phyloP scores from a whole-genome alignment of 2,797 vertebrate species.

The Orientallactaga sibirica region DNA sequence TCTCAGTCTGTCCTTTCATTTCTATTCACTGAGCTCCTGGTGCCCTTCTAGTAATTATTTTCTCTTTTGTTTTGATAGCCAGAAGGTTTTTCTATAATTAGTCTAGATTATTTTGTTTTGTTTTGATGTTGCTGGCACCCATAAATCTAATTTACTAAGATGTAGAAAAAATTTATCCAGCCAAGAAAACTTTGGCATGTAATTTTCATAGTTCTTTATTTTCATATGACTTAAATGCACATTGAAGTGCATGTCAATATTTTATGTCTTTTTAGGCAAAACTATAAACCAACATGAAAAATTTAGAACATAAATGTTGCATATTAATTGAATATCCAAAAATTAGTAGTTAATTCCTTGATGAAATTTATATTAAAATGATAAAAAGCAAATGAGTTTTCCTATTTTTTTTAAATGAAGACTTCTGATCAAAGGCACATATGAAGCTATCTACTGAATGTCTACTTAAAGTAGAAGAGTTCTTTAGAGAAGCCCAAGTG shows the following conservation, averaged over 20 bases:
- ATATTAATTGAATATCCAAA: not conserved
- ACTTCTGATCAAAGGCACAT: not conserved
- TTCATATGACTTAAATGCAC: not conserved
- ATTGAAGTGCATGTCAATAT: not conserved
- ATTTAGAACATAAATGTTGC: not conserved
- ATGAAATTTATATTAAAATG: not conserved
- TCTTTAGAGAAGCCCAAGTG: not conserved
- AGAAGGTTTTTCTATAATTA: not conserved
- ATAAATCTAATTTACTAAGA: constrained; percentile 7
- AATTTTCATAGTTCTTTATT: constrained; percentile 49
- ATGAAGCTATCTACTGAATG: not conserved
- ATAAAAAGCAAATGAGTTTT: not conserved
- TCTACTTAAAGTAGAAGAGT: not conserved
- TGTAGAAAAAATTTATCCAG: not conserved
- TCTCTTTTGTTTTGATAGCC: not conserved
- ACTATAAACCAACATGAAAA: not conserved
- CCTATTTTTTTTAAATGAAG: not conserved
- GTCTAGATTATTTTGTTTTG: not conserved
- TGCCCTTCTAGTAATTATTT: not conserved
- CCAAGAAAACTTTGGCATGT: not conserved
- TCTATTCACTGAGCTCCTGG: not conserved
- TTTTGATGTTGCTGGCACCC: not conserved
- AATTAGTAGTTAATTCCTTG: not conserved
- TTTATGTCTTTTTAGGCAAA: not conserved
- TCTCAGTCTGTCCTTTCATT: not conserved